Percentiles rank a stretch among this genome's conserved stretches.
phyloP scores from a whole-genome alignment of 2,888 invertebrate species.

The Pachycephus smyrnensis region DNA sequence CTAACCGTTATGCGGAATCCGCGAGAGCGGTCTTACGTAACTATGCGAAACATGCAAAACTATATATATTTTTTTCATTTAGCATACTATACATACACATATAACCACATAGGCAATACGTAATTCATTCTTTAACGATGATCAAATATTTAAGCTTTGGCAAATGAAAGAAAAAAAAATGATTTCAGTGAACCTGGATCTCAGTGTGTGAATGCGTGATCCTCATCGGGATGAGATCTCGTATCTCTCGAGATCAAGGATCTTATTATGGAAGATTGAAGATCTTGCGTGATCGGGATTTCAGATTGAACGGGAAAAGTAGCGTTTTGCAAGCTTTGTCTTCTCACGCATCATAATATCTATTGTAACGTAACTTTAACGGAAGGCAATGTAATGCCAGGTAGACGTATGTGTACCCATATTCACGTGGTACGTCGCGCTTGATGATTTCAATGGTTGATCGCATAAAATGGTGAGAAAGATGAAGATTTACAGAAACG shows the following conservation, averaged over 20 bases:
- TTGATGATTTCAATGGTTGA: neutral
- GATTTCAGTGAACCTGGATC: neutral
- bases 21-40: neutral
- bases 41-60: neutral
- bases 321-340: neutral
- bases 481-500: neutral
- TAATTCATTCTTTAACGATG: neutral
- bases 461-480: neutral
- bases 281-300: neutral
- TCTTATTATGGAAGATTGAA: neutral
- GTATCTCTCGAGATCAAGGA: neutral
- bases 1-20: neutral
- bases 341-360: neutral
- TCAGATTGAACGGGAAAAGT: neutral
- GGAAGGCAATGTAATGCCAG: neutral
- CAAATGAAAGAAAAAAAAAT: neutral
- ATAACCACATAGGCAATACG: neutral
- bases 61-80: neutral
- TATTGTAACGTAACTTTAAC: neutral
- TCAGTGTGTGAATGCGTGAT: neutral
- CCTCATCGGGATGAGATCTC: neutral
- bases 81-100: neutral
- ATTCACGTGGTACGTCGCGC: neutral
- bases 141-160: neutral
- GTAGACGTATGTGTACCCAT: neutral